Evolutionary conservation across 2,113 vertebrate species (phyloP), one percentile per base, ranked within the genome.

Genomic region (Malurus alboscapulatus): DNA sequence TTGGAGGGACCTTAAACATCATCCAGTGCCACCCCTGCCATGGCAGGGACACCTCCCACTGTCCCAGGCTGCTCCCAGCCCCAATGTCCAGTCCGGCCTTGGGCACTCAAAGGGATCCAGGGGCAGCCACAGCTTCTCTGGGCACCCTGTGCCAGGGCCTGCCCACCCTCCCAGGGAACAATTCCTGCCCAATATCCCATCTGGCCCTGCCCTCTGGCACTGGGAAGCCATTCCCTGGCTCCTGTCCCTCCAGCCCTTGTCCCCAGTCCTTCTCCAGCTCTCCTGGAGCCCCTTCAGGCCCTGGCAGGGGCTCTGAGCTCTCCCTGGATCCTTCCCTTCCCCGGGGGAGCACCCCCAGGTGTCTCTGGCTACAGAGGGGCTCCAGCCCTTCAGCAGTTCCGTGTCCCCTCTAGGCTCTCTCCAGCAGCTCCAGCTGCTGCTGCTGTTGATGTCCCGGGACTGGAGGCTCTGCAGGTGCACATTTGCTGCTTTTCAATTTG

Each of bases 1-100:
- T 3, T 1, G 24, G 2, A 62, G 15, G 2, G 25, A 29, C 25
- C 14, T 0, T 0, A 47, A 2, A 62, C 1, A 24, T 4, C 65
- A 8, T 0, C 47, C 73, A 27, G 7, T 24, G 2, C 22, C 72
- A 26, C 7, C 53, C 47, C 36, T 36, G 62, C 54, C 72, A 26
- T 53, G 72, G 45, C 62, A 76, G 83, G 54, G 73, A 45, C 84
- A 66, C 20, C 53, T 85, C 0, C 69, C 82, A 57, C 59, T n/a
- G 34, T 18, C 16, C 66, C 65, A 58, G 77, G 63, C 4, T 57
- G 44, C 42, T 45, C 78, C 50, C 9, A 36, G 38, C 50, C 45
- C 48, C 17, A 24, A 1, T 27, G 75, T 18, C 81, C 59, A 84
- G 0, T 51, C 69, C 57, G 69, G 51, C 69, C 68, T 73, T 6